Base-by-base conservation (phyloP, 53 echinoderm and acorn worm genomes). In the Mesocentrotus franciscanus region DNA sequence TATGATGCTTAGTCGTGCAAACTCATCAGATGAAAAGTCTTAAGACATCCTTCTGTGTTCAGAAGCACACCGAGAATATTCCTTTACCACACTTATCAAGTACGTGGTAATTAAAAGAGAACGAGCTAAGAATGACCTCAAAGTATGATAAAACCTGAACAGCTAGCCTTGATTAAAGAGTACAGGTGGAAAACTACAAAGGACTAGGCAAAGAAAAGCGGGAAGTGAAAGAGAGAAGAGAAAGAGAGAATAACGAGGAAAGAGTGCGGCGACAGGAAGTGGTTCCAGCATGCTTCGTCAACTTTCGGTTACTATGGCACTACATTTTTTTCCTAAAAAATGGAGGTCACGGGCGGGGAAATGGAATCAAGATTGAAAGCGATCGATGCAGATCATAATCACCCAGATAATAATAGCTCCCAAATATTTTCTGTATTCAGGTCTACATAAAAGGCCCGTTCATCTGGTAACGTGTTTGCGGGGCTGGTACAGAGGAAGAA, bases 141-240 rank as follows among this genome's bases (percentile, higher is more conserved):
- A 16, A 9, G 11, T 17, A 36, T 81, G 35, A 81, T 36, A 72
- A 81, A 42, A 33, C 81, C 42, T 81, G 81, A 39, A 81, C 18
- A 81, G 39, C 81, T 36, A 36, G 29, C 56, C 27, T 27, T 87
- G 87, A 87, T 87, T 26, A 10, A 56, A 87, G n/a, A 87, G 56
- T 87, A 87, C 87, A 87, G 87, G 87, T 87, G 87, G 87, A 56
- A 87, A 87, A 57, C 13, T 87, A 91, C 91, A 68, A 91, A 68
- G 36, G 36, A 66, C 64, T n/a, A 0, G 24, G 68, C 30, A 68
- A 60, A 64, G 36, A 62, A 39, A 66, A 91, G 68, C 91, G 91
- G 91, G 91, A 91, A 68, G 34, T 91, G 91, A 66, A 58, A 87
- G 87, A 81, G 42, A 35, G 42, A 27, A 87, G n/a, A 22, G n/a